Evolutionary conservation across 2,113 vertebrate species (phyloP), one percentile per base, ranked within the genome.

Genomic region (Melanocharis versteri): DNA sequence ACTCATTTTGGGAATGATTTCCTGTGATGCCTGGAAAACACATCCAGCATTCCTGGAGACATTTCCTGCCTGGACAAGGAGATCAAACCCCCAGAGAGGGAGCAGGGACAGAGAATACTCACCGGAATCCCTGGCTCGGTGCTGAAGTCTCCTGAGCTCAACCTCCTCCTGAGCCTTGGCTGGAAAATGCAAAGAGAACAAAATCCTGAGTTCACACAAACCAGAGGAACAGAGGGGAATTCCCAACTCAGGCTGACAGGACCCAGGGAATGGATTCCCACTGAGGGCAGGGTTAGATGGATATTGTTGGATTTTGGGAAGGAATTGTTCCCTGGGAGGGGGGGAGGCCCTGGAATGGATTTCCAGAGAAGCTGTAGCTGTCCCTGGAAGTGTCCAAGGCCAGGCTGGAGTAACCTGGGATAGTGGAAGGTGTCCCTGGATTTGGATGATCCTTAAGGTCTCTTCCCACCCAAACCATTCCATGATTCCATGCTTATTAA

Each of bases 141-240:
- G 45, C 5, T 83, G 88, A 57, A 69, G 6, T 14, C 28, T 85
- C 53, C 87, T 35, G 50, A 62, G 18, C 75, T 50, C 57, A 77
- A 20, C 2, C 23, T 66, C 69, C 35, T 68, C 72, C 79, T 17
- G 40, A 33, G 33, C 17, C 40, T 10, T 24, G 68, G 83, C 79
- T 96, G 92, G 57, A 96, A 94, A 94, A 90, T 0, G 82, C 56
- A 93, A 57, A 78, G 72, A 95, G 51, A 73, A 81, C 15, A 86
- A 37, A 90, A 75, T 18, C 30, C 26, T 68, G 66, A 50, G 24
- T 7, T 15, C 28, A 7, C 28, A 7, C 13, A 13, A 35, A 47
- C 0, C 24, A 31, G 28, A 37, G 53, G 37, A 31, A 11, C 0
- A 1, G 33, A 24, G 6, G 15, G 7, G 18, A 45, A 44, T 66